These are phyloP conservation scores for Dasyornis broadbenti DNA, from an alignment of 2,113 vertebrate genomes.

Conservation along the genomic window DNA sequence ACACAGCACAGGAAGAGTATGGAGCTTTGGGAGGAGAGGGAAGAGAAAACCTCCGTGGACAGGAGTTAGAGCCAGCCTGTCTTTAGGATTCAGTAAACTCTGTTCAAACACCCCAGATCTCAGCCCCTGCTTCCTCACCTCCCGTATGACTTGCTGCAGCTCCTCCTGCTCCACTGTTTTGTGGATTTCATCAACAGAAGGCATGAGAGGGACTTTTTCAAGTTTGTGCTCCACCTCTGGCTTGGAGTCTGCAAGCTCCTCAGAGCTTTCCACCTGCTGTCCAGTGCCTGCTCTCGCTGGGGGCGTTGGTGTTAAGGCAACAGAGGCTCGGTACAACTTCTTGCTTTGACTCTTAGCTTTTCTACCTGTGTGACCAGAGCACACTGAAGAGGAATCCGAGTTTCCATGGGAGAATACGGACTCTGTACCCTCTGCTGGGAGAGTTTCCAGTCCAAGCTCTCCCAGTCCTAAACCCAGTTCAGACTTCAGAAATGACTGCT, in stretches of 20 bases:
- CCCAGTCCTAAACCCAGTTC: slow-evolving; percentile 80
- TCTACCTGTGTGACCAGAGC: slow-evolving; percentile 71
- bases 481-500: slow-evolving; percentile 88
- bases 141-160: slow-evolving; percentile 86
- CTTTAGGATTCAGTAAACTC: not conserved
- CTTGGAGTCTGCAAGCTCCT: slow-evolving; percentile 32
- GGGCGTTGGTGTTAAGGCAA: slow-evolving; percentile 82
- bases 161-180: slow-evolving; percentile 73
- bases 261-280: slow-evolving; percentile 57
- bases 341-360: slow-evolving; percentile 63
- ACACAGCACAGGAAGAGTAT: not conserved
- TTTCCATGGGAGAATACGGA: slow-evolving; percentile 72
- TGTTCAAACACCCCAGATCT: not conserved
- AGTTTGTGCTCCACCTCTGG: slow-evolving; percentile 50
- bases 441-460: slow-evolving; percentile 69
- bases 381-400: slow-evolving; percentile 79
- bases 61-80: not conserved
- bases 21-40: not conserved
- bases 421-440: slow-evolving; percentile 71
- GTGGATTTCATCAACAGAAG: slow-evolving; percentile 54
- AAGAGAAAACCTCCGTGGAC: not conserved
- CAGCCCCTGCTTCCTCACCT: slow-evolving; percentile 72
- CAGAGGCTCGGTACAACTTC: slow-evolving; percentile 81
- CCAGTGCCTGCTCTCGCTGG: slow-evolving; percentile 72
- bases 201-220: slow-evolving; percentile 10